Evolutionary conservation across 2,113 vertebrate species (phyloP), one percentile per base, ranked within the genome.

Genomic region (Hirundichthys speculiger): DNA sequence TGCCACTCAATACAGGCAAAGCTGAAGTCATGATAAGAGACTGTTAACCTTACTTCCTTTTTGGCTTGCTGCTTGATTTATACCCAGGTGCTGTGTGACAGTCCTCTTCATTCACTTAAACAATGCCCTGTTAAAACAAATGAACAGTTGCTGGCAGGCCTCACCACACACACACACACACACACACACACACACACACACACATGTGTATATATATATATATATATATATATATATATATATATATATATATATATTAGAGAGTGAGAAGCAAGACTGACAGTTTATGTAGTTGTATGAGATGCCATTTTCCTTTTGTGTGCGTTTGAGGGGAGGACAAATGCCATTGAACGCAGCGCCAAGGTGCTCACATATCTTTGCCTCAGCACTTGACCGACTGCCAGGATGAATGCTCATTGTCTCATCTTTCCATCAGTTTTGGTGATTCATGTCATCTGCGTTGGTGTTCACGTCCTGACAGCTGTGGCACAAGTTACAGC

Each of bases 371-470:
- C 79, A 77, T 86, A 82, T 81, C 79, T 70, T 13, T 13, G 54
- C 53, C 65, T 89, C 77, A 83, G 88, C 85, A 78, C 15, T 86
- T 86, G 58, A 76, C 14, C 30, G 45, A 43, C 46, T 40, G 79
- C 73, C 84, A 82, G 62, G 18, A 21, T n/a, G 56, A 57, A 45
- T 15, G 13, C 56, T 64, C 61, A 5, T 38, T 45, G 22, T 38
- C 40, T 21, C 12, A 21, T 57, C 55, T 25, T 75, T 69, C 40
- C 50, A 50, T 59, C 46, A n/a, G 52, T 34, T 54, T 24, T 43
- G 62, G 72, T 74, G 76, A 82, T 70, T 75, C 68, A 77, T 11
- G 25, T 63, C 20, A 13, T 19, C 14, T 45, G 40, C 60, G 34
- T 53, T 72, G 46, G 53, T 73, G 39, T 66, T 67, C 63, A 54